phyloP scores from a whole-genome alignment of 2,113 vertebrate species.

The Pongo abelii region DNA sequence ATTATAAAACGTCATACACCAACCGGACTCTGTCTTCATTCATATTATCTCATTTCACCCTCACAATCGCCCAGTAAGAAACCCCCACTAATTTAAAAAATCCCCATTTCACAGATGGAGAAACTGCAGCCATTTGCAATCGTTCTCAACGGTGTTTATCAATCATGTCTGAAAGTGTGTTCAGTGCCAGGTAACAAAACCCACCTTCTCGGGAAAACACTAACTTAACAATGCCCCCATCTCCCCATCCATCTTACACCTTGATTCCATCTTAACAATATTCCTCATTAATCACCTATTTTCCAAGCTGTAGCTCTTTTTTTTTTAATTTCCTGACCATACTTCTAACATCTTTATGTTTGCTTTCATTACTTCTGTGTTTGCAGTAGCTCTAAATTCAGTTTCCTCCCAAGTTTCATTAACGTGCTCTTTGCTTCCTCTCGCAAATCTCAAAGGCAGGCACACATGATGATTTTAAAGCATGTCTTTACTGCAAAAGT shows the following conservation, averaged over 20 bases:
- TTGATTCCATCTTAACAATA: background rate
- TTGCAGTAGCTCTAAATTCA: background rate
- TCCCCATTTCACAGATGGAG: rapidly evolving
- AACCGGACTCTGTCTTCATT: rapidly evolving
- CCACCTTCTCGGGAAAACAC: background rate
- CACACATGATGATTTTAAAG: background rate
- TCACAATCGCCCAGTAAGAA: background rate
- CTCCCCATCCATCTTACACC: background rate
- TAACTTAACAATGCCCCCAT: background rate
- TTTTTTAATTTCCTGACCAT: background rate
- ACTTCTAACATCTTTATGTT: background rate
- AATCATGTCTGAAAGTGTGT: rapidly evolving
- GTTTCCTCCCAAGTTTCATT: background rate
- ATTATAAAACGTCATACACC: background rate
- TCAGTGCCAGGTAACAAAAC: background rate
- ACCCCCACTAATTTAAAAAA: rapidly evolving
- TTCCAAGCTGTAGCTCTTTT: background rate
- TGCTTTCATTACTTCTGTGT: background rate
- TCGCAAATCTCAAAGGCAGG: background rate
- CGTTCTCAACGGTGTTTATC: background rate
- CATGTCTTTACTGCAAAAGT: background rate
- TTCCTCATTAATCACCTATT: background rate
- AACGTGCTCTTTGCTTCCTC: background rate
- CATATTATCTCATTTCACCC: background rate
- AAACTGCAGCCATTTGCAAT: rapidly evolving